phyloP scores from a whole-genome alignment of 2,797 vertebrate species.

The Enoplosus armatus region DNA sequence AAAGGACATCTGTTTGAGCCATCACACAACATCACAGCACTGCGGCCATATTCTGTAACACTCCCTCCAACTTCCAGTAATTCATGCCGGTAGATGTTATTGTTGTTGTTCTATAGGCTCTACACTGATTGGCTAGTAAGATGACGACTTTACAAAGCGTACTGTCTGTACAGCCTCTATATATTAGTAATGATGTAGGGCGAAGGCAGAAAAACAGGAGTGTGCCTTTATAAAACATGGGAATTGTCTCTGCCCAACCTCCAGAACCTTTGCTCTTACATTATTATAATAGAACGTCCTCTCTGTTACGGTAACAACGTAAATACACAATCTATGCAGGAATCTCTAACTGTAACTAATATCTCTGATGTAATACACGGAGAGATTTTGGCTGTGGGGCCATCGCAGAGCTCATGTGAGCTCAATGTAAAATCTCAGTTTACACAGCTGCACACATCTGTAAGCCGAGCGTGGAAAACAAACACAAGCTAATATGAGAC shows the following conservation, averaged over 20 bases:
- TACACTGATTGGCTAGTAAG: neutral
- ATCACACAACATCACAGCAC: conserved; percentile 50
- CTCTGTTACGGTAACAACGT: neutral
- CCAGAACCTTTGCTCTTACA: neutral
- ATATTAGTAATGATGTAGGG: neutral
- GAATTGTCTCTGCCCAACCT: neutral
- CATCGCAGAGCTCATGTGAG: neutral
- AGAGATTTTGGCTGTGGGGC: neutral
- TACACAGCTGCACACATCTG: conserved; percentile 60
- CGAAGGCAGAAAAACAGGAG: neutral
- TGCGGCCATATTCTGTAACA: conserved; percentile 13
- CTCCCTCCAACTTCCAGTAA: conserved; percentile 39
- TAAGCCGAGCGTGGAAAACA: neutral
- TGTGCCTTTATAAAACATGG: neutral
- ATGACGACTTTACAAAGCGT: neutral
- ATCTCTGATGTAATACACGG: neutral
- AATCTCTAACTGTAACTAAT: neutral
- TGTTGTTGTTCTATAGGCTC: neutral
- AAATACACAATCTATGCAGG: neutral
- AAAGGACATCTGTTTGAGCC: conserved; percentile 66
- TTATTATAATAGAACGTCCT: neutral
- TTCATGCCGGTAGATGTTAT: conserved; percentile 38
- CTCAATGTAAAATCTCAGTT: conserved; percentile 38
- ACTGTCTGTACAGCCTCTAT: neutral
- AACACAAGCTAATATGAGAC: neutral